Percentiles rank a stretch among this genome's conserved stretches.
phyloP scores from a whole-genome alignment of 2,113 vertebrate genomes.

The Acrocephalus arundinaceus region DNA sequence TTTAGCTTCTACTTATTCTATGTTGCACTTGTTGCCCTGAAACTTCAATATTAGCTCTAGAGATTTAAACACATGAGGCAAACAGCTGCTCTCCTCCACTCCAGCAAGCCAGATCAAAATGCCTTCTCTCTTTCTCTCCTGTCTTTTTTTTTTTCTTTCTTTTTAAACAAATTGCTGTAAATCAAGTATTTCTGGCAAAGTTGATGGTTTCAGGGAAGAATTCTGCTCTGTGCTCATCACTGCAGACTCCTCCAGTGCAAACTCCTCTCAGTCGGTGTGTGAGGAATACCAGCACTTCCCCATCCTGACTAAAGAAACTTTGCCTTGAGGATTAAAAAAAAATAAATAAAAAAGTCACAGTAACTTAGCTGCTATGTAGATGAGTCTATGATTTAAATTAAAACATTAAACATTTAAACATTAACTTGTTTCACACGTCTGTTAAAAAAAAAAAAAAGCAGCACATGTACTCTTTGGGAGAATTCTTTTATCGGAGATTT shows the following conservation, averaged over 20 bases:
- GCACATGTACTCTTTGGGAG: background rate
- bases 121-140: background rate
- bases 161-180: background rate
- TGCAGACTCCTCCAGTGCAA: background rate
- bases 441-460: background rate
- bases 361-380: background rate
- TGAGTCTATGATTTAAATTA: background rate
- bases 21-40: constrained; percentile 51
- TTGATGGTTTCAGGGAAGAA: background rate
- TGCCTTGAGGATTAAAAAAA: background rate
- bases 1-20: constrained; percentile 37
- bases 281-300: background rate
- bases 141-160: background rate
- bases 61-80: constrained; percentile 64
- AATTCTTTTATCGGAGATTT: background rate
- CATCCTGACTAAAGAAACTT: background rate
- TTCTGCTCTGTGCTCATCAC: background rate
- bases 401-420: constrained; percentile 31
- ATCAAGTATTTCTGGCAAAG: constrained; percentile 20
- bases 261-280: background rate
- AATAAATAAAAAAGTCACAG: background rate
- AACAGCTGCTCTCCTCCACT: constrained; percentile 53
- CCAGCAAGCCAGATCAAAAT: constrained; percentile 24
- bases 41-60: constrained; percentile 61
- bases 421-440: constrained; percentile 1